phyloP scores from a whole-genome alignment of 2,888 invertebrate genomes.

The Troides aeacus region DNA sequence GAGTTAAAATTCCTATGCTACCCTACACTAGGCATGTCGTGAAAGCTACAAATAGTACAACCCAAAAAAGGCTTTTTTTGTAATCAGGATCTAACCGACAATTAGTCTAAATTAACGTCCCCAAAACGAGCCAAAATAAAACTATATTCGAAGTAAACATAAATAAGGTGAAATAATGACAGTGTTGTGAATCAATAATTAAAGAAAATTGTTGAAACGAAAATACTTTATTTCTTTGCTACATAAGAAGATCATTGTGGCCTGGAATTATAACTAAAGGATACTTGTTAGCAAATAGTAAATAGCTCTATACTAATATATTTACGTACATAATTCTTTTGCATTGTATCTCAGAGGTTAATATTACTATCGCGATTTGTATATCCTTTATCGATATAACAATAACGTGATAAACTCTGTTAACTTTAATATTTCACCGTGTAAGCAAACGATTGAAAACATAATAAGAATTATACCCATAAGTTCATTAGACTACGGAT shows the following conservation, averaged over 20 bases:
- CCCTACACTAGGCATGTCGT: too few relatives aligned
- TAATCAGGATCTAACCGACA: too few relatives aligned
- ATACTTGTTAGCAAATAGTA: background rate
- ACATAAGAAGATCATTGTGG: background rate
- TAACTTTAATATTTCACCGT: background rate
- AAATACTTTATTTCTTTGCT: background rate
- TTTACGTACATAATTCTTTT: background rate
- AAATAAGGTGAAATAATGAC: too few relatives aligned
- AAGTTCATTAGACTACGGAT: background rate
- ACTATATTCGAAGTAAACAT: too few relatives aligned
- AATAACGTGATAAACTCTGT: background rate
- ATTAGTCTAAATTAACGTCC: too few relatives aligned
- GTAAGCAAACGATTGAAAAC: background rate
- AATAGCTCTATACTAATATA: background rate
- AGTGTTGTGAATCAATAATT: background rate
- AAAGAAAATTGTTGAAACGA: background rate
- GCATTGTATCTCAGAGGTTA: background rate
- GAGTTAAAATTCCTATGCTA: too few relatives aligned
- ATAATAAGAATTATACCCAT: background rate
- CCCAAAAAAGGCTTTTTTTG: too few relatives aligned
- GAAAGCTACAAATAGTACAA: too few relatives aligned
- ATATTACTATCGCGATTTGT: background rate
- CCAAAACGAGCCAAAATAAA: too few relatives aligned
- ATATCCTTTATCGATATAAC: background rate
- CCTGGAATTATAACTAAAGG: background rate